These are phyloP conservation scores for Chlorops oryzae DNA, from an alignment of 1,140 invertebrate genomes.

Conservation along the genomic window DNA sequence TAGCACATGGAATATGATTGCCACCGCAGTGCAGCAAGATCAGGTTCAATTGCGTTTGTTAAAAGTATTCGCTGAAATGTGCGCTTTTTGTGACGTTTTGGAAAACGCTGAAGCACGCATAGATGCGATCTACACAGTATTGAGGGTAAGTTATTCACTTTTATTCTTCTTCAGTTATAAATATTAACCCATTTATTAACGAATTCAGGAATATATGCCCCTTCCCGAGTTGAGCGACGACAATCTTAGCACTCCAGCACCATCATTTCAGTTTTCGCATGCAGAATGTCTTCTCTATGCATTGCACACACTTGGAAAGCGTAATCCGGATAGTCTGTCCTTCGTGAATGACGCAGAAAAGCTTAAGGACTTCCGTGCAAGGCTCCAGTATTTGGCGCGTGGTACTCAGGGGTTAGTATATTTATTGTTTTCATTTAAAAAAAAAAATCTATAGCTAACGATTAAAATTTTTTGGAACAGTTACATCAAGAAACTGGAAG, in stretches of 20 bases:
- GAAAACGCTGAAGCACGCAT: conserved; percentile 70
- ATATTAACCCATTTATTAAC: too few species aligned
- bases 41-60: conserved; percentile 75
- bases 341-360: conserved; percentile 70
- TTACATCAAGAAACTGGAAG: conserved; percentile 84
- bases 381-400: conserved; percentile 87
- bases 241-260: conserved; percentile 54
- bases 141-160: conserved; percentile 62
- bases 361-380: conserved; percentile 80
- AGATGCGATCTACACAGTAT: conserved; percentile 65
- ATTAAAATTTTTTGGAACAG: conserved; percentile 14
- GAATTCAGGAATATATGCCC: conserved; percentile 70
- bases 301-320: conserved; percentile 81
- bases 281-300: conserved; percentile 89
- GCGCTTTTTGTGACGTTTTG: conserved; percentile 65
- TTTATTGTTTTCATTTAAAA: not conserved
- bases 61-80: conserved; percentile 82
- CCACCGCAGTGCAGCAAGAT: conserved; percentile 56
- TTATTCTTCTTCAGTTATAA: too few species aligned
- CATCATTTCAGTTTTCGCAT: conserved; percentile 83
- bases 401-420: conserved; percentile 68
- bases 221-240: conserved; percentile 67
- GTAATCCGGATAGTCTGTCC: conserved; percentile 64
- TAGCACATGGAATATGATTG: conserved; percentile 54
- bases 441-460: not conserved